Evolutionary conservation across 2,888 invertebrate species (phyloP).

Genomic region (Brassicogethes aeneus): DNA sequence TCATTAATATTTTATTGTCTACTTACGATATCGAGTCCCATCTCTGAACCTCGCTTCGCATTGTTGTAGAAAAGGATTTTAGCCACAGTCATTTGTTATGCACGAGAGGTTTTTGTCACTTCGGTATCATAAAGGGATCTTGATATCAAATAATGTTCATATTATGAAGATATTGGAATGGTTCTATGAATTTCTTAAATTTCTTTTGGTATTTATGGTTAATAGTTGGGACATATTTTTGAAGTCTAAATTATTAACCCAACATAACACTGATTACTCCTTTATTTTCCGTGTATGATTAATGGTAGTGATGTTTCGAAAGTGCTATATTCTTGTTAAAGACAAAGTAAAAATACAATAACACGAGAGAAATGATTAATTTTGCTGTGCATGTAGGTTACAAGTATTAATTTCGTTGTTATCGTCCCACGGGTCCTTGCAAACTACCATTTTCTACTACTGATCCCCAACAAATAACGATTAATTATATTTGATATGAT

Average conservation of each 20-base stretch:
- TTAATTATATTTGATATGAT: too few relatives aligned
- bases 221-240: too few relatives aligned
- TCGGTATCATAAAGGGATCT: too few relatives aligned
- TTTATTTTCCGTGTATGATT: too few relatives aligned
- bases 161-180: too few relatives aligned
- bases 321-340: neutral
- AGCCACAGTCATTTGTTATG: neutral
- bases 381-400: neutral
- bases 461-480: neutral
- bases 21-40: conserved; percentile 2
- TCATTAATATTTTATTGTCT: conserved; percentile 25
- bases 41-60: neutral
- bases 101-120: neutral
- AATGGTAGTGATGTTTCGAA: neutral
- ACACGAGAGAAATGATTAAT: neutral
- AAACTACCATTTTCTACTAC: neutral
- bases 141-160: too few relatives aligned
- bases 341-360: neutral
- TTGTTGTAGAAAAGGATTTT: neutral
- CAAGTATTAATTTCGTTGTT: neutral
- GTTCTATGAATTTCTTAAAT: too few relatives aligned
- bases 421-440: neutral
- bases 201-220: too few relatives aligned
- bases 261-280: too few relatives aligned
- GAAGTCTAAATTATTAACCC: too few relatives aligned